Evolutionary conservation across 2,113 vertebrate genomes (phyloP).

Genomic region (Nipponia nippon): DNA sequence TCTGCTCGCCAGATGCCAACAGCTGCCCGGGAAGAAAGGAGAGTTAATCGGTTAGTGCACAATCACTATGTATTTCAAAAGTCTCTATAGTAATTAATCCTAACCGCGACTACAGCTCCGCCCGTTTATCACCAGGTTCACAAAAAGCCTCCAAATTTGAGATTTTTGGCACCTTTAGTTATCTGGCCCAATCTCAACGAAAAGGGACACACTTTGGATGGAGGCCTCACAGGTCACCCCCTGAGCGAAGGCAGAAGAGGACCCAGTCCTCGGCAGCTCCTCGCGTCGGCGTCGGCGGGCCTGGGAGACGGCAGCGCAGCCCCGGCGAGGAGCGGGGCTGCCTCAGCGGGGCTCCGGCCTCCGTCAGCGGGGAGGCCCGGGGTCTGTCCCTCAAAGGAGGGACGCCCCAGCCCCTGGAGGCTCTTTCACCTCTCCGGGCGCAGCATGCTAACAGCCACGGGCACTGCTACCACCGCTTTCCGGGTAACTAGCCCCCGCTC

Average conservation of each 20-base stretch:
- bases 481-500: neutral
- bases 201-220: fast-evolving
- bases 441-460: neutral
- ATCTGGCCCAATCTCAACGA: fast-evolving
- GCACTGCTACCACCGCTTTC: fast-evolving
- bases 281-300: neutral
- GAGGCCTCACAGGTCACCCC: fast-evolving
- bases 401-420: neutral
- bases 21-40: neutral
- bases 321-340: neutral
- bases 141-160: neutral
- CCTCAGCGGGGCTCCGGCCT: neutral
- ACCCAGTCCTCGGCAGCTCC: fast-evolving
- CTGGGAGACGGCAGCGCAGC: fast-evolving
- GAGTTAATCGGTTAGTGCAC: neutral
- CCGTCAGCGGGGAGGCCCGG: fast-evolving
- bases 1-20: neutral
- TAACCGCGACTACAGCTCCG: fast-evolving
- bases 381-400: neutral
- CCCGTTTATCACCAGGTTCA: neutral
- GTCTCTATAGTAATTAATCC: fast-evolving
- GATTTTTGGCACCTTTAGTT: neutral
- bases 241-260: fast-evolving
- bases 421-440: fast-evolving
- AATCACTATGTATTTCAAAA: neutral